Percentiles rank a stretch among this genome's conserved stretches.
phyloP scores from a whole-genome alignment of 2,888 invertebrate species.

The Lapara coniferarum region DNA sequence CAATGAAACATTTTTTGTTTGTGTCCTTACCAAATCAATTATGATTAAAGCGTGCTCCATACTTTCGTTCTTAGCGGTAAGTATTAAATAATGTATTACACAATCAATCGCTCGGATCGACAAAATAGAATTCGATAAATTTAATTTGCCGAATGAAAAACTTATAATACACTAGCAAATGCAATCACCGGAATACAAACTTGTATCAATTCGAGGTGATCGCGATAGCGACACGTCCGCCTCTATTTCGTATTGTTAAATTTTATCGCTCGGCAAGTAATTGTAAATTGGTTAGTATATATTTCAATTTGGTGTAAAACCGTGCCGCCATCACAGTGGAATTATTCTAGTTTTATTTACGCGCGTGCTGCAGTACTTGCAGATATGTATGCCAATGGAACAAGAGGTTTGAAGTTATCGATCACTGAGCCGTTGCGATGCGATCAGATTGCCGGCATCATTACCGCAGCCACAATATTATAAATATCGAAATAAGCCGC shows the following conservation, averaged over 20 bases:
- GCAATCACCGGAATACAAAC: constrained; percentile 39
- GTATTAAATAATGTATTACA: constrained; percentile 56
- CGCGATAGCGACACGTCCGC: constrained; percentile 33
- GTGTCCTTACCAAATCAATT: constrained; percentile 49
- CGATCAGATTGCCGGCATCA: constrained; percentile 49
- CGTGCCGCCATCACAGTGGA: constrained; percentile 28
- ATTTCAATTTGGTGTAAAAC: constrained; percentile 32
- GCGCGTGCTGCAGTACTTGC: constrained; percentile 33
- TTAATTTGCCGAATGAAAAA: constrained; percentile 43
- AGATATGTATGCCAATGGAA: constrained; percentile 48
- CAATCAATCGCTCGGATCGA: constrained; percentile 44
- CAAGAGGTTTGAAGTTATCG: constrained; percentile 47
- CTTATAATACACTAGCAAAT: constrained; percentile 34
- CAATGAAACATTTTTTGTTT: constrained; percentile 46
- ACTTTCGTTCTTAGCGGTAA: constrained; percentile 51
- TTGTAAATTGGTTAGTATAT: constrained; percentile 29
- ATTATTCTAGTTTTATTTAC: constrained; percentile 32
- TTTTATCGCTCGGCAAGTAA: constrained; percentile 34
- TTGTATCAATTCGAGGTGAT: constrained; percentile 38
- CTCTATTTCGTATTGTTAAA: constrained; percentile 28
- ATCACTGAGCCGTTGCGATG: constrained; percentile 42
- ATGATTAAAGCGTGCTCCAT: constrained; percentile 47
- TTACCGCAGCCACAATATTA: constrained; percentile 42
- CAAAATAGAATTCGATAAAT: constrained; percentile 44
- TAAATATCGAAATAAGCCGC: constrained; percentile 39